These are phyloP conservation scores for Nomada ferruginata DNA, from an alignment of 2,888 invertebrate genomes.

Conservation along the genomic window DNA sequence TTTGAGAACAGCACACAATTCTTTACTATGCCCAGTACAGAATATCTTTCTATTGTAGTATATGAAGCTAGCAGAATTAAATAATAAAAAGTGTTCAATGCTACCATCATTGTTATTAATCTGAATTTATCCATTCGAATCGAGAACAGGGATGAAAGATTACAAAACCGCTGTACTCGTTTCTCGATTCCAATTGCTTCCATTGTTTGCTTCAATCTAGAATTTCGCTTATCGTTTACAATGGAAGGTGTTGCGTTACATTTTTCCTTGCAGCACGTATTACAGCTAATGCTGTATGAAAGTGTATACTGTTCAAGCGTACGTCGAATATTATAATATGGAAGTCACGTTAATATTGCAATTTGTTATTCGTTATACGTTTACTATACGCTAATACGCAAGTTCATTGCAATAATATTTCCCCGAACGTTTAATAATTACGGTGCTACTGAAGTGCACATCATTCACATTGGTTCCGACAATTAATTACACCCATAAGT, in stretches of 20 bases:
- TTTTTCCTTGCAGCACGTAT: conserved; percentile 7
- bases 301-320: neutral
- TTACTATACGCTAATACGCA: neutral
- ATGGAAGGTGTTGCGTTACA: conserved; percentile 28
- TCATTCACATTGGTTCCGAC: too few species aligned
- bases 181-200: neutral
- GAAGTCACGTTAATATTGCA: neutral
- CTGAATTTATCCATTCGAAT: neutral
- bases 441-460: too few species aligned
- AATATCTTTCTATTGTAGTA: too few species aligned
- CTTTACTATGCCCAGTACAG: too few species aligned
- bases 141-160: conserved; percentile 1
- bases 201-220: conserved; percentile 22
- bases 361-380: neutral
- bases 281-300: conserved; percentile 4
- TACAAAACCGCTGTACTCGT: neutral
- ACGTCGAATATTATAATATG: neutral
- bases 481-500: too few species aligned
- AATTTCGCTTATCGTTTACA: conserved; percentile 45
- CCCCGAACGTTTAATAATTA: too few species aligned
- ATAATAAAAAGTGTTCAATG: too few species aligned
- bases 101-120: too few species aligned
- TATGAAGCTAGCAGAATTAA: too few species aligned
- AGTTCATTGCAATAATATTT: too few species aligned
- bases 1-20: too few species aligned